phyloP scores from a whole-genome alignment of 2,113 vertebrate species.

The Sorex fumeus region DNA sequence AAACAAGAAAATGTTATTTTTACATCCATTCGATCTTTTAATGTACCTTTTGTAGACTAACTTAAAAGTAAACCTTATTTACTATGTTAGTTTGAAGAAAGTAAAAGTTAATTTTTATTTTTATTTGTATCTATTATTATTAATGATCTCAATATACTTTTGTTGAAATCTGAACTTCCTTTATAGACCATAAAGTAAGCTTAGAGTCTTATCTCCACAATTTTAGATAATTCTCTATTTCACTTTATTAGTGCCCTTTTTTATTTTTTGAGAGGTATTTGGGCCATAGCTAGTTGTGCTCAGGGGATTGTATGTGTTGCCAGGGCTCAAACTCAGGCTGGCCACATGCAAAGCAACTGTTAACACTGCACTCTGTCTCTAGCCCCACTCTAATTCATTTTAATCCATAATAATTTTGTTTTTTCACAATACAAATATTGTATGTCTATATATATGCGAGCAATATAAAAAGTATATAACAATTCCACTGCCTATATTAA shows the following conservation, averaged over 20 bases:
- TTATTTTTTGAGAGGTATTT: too few species aligned
- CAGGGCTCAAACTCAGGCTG: too few species aligned
- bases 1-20: neutral
- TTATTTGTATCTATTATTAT: conserved; percentile 26
- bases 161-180: conserved; percentile 50
- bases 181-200: neutral
- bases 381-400: too few species aligned
- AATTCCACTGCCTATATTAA: too few species aligned
- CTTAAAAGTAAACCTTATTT: too few species aligned
- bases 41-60: neutral
- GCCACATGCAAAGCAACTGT: too few species aligned
- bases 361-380: too few species aligned
- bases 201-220: neutral
- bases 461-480: neutral
- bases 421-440: conserved; percentile 38
- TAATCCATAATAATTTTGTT: neutral
- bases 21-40: neutral
- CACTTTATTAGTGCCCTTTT: neutral
- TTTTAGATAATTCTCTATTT: neutral
- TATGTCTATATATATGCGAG: neutral
- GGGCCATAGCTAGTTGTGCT: too few species aligned
- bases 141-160: conserved; percentile 13
- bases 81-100: neutral
- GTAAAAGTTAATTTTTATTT: conserved; percentile 34
- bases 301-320: too few species aligned